These are phyloP conservation scores for Hirtodrosophila duncani DNA, from an alignment of 2,888 invertebrate genomes.

Conservation along the genomic window DNA sequence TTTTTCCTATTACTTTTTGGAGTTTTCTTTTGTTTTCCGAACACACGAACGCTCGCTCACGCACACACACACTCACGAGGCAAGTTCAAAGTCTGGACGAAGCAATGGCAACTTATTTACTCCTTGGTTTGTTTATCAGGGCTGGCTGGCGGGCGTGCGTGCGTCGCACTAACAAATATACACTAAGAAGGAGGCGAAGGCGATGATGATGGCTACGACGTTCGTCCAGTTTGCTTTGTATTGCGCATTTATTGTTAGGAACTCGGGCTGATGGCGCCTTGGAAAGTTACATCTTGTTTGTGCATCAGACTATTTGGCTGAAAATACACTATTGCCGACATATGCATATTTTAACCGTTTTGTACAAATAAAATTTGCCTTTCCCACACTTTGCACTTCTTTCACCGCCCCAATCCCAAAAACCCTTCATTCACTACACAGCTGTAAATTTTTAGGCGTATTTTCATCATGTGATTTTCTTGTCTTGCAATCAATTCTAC, in stretches of 20 bases:
- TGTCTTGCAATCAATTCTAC: conserved; percentile 12
- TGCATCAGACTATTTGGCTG: conserved; percentile 19
- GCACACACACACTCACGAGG: conserved; percentile 10
- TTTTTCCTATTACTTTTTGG: conserved; percentile 4
- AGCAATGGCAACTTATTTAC: conserved; percentile 32
- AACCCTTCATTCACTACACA: conserved; percentile 34
- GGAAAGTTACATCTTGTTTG: conserved; percentile 44
- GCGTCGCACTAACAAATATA: conserved; percentile 34
- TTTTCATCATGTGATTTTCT: conserved; percentile 67
- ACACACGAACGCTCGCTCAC: conserved; percentile 26
- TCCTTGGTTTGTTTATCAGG: conserved; percentile 18
- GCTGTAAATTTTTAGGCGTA: conserved; percentile 41
- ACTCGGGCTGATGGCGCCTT: conserved; percentile 25
- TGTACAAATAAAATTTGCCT: conserved; percentile 2
- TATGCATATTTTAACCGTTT: background rate
- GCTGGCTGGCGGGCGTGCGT: background rate
- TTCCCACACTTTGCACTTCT: conserved; percentile 20
- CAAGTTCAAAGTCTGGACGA: conserved; percentile 59
- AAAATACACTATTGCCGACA: background rate
- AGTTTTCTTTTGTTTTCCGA: conserved; percentile 63
- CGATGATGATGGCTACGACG: conserved; percentile 36
- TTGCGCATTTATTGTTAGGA: conserved; percentile 65
- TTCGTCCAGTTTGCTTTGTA: conserved; percentile 54
- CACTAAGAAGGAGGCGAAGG: conserved; percentile 32
- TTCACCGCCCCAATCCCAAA: conserved; percentile 42